These are phyloP conservation scores for Coluber constrictor DNA, from an alignment of 2,797 vertebrate genomes.

Conservation along the genomic window DNA sequence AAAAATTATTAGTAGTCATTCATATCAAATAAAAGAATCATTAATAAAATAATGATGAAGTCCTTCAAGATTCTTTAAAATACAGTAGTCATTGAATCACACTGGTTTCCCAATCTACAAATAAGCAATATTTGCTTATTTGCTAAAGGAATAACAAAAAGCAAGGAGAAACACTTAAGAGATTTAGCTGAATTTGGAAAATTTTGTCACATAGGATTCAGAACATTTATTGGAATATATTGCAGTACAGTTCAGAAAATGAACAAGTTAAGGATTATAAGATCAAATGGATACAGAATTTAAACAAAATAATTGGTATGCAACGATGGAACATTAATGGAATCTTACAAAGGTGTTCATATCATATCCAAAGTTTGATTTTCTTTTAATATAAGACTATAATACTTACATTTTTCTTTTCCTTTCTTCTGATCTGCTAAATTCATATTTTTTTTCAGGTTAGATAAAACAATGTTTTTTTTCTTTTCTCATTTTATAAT, in stretches of 20 bases:
- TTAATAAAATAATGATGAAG: neutral
- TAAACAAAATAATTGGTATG: neutral
- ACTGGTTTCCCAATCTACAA: neutral
- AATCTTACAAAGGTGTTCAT: neutral
- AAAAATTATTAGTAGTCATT: neutral
- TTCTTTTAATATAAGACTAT: neutral
- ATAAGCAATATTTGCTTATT: neutral
- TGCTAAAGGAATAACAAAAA: neutral
- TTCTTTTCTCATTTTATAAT: neutral
- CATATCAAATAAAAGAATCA: neutral
- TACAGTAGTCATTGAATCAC: neutral
- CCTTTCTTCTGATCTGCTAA: neutral
- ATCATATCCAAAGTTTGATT: neutral
- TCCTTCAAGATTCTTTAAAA: neutral
- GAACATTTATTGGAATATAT: neutral
- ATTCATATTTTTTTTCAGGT: neutral
- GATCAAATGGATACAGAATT: neutral
- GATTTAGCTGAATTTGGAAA: neutral
- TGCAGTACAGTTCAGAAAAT: neutral
- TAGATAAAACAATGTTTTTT: neutral
- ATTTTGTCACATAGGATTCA: neutral
- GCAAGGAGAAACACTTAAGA: neutral
- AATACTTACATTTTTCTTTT: neutral
- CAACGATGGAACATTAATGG: neutral
- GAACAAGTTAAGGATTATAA: neutral